Evolutionary conservation across 2,888 invertebrate species (phyloP), one percentile per base, ranked within the genome.

Genomic region (Diaperis boleti): DNA sequence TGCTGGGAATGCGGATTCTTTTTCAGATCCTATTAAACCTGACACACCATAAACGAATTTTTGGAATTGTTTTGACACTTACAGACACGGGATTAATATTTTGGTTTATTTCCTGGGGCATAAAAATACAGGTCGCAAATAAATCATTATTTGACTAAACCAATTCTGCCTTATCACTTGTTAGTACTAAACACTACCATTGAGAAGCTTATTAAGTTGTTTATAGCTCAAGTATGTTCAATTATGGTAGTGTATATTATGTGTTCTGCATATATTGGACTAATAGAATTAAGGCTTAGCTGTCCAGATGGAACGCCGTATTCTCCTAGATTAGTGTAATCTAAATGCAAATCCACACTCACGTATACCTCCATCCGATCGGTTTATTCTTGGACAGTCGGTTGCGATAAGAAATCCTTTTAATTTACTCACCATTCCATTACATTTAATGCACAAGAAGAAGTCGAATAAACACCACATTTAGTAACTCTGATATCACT

Each of bases 281-380:
- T 56, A 45, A 56, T 56, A 55, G 55, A 55, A 42, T 55, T 42
- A 54, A 41, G 47, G 22, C 47, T 41, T 49, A 59, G 41, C 57
- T 49, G 47, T 49, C 59, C 59, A 39, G 59, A 37, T 59, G 49
- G 29, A 49, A 41, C 33, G 31, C 49, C 41, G 41, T 49, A 59
- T 59, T 59, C 49, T 49, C 39, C 26, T 41, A 49, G 59, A 59
- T 59, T 59, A 47, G 37, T 56, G 17, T 49, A 59, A 59, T 59
- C 59, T 59, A 49, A 59, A 59, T 49, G 59, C 49, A 49, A 59
- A 59, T 59, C 59, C 42, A 29, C 15, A 14, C 56, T 45, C 56
- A 56, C 45, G 56, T 56, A 56, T 22, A 45, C 41, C 54, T 57
- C 33, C 57, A 57, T 57, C 57, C 45, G 57, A 22, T 11, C 47